Evolutionary conservation across 2,113 vertebrate species (phyloP), one percentile per base, ranked within the genome.

Genomic region (Dicrurus megarhynchus): DNA sequence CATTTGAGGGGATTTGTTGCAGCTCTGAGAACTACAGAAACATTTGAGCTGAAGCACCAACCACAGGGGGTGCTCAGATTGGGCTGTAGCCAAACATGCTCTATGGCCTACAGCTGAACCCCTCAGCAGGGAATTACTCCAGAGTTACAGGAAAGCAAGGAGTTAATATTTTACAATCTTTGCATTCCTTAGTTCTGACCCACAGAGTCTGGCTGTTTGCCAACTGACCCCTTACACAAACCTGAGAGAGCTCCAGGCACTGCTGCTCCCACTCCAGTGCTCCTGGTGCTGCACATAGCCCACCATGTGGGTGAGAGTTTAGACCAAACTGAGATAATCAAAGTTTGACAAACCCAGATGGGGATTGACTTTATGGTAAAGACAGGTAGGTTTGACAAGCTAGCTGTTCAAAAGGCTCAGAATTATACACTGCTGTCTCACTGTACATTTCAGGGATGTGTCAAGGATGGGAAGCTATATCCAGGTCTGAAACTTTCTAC

Each of bases 301-400:
- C 27, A 6, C 17, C 21, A 12, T 32, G 33, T 0, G 1, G 6
- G 23, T 8, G 22, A 68, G 60, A 52, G 26, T 0, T 68, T 18
- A 19, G 14, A 37, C 11, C 49, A 53, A 64, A 59, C 11, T 16
- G 55, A 63, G 8, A 7, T 12, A 67, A 73, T 3, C 2, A 1
- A 41, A 37, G 5, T 32, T 8, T 55, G 39, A 28, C 42, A 85
- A 11, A 57, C 20, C 63, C 65, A 39, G 32, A 10, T 37, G 55
- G 41, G 20, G 19, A 44, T 70, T 35, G 76, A 19, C 20, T 20
- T 14, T 50, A 16, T 6, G 33, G 16, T 18, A 69, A 80, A 35
- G 19, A 30, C 21, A 50, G 57, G 33, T 9, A 28, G 59, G 21
- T 41, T 67, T 6, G 3, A 63, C 28, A 49, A 53, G 13, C 4